These are phyloP conservation scores for Callosobruchus maculatus DNA, from an alignment of 2,888 invertebrate species.

Conservation along the genomic window DNA sequence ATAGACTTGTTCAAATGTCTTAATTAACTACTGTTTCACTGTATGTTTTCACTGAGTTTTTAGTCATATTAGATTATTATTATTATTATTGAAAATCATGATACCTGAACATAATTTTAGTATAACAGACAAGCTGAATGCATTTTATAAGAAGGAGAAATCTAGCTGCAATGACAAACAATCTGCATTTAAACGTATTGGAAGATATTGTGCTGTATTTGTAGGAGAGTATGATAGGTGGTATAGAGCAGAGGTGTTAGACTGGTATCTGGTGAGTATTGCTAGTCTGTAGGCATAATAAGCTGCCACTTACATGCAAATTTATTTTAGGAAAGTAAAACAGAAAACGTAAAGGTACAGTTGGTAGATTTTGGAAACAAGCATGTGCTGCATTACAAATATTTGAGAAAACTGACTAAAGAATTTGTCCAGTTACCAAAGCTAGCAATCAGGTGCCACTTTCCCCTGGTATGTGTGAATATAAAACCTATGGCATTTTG, in stretches of 20 bases:
- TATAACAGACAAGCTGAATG: slow-evolving; percentile 18
- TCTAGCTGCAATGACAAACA: slow-evolving; percentile 20
- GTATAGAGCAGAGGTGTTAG: slow-evolving; percentile 28
- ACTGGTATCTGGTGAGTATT: slow-evolving; percentile 26
- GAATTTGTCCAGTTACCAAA: slow-evolving; percentile 26
- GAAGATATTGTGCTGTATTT: slow-evolving; percentile 27
- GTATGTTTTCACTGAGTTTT: neutral
- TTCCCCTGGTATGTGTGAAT: slow-evolving; percentile 26
- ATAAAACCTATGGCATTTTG: too few species aligned
- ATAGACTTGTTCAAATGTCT: too few species aligned
- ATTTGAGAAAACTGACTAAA: slow-evolving; percentile 22
- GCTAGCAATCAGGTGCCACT: slow-evolving; percentile 30
- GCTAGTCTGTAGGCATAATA: neutral
- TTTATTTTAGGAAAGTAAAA: slow-evolving; percentile 21
- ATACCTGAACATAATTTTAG: neutral
- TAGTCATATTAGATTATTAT: neutral
- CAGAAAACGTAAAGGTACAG: slow-evolving; percentile 24
- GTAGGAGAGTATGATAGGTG: slow-evolving; percentile 21
- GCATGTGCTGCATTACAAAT: slow-evolving; percentile 18
- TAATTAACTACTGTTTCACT: too few species aligned
- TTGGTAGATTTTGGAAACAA: slow-evolving; percentile 33
- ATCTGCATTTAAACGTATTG: slow-evolving; percentile 23
- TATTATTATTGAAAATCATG: too few species aligned
- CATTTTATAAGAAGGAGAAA: slow-evolving; percentile 13
- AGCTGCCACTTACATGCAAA: neutral